Percentiles rank a stretch among this genome's conserved stretches.
Conservation (phyloP, 2,797 vertebrate genomes). For the Salmo trutta region DNA sequence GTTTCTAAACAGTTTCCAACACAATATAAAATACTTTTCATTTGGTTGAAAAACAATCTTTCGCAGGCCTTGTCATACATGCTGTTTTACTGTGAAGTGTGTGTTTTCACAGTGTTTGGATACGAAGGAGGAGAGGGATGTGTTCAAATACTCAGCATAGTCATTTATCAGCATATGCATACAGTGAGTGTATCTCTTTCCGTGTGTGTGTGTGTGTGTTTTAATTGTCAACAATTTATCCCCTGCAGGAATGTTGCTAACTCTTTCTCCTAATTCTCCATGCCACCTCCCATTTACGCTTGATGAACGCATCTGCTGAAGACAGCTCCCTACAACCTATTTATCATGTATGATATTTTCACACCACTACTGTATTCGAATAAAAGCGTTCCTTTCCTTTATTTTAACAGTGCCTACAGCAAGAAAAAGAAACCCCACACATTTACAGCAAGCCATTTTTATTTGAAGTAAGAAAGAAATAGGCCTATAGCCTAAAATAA, state of each 20-base stretch:
- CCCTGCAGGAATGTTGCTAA: conserved; percentile 73
- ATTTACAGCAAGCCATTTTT: not conserved
- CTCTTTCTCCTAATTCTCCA: conserved; percentile 69
- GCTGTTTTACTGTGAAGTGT: not conserved
- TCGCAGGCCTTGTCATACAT: not conserved
- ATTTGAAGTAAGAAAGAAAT: not conserved
- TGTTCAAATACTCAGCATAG: not conserved
- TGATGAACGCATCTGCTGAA: conserved; percentile 70
- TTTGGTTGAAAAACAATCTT: not conserved
- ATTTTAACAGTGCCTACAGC: conserved; percentile 2
- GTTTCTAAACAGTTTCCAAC: not conserved
- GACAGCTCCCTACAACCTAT: conserved; percentile 71
- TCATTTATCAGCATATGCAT: not conserved
- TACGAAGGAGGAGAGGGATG: not conserved
- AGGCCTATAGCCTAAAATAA: not conserved
- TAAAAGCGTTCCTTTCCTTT: conserved; percentile 18
- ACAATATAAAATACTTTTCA: not conserved
- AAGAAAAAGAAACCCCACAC: not conserved
- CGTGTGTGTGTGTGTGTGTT: conserved; percentile 49
- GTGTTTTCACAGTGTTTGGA: not conserved
- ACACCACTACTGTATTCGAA: conserved; percentile 23
- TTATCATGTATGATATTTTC: conserved; percentile 60
- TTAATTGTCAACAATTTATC: conserved; percentile 78
- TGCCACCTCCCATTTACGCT: conserved; percentile 69
- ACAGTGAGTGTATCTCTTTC: not conserved